Percentiles rank a stretch among this genome's conserved stretches.
Evolutionary conservation across 2,113 vertebrate species (phyloP).

Genomic region (Nyctereutes procyonoides): DNA sequence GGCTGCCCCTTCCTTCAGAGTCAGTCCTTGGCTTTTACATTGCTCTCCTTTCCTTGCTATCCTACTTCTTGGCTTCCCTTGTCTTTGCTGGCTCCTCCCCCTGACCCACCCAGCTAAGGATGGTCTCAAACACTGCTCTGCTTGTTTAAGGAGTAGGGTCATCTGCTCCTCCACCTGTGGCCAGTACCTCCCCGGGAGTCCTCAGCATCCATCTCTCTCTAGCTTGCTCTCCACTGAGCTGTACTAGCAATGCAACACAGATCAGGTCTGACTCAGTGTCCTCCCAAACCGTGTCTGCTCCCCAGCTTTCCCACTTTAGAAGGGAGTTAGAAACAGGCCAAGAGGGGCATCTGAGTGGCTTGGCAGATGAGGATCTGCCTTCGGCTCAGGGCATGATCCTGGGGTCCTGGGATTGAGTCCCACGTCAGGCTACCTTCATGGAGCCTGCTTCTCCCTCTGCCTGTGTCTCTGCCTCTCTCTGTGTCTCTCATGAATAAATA

Average conservation of each 20-base stretch:
- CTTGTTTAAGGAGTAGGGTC: not conserved
- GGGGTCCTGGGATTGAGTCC: too few species aligned
- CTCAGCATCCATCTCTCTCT: not conserved
- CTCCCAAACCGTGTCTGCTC: not conserved
- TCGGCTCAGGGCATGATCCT: too few species aligned
- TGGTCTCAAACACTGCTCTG: not conserved
- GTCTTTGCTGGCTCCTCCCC: not conserved
- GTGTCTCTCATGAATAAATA: too few species aligned
- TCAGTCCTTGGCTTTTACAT: not conserved
- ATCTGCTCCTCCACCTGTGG: not conserved
- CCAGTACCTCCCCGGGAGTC: not conserved
- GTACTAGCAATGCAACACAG: not conserved
- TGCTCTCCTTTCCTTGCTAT: not conserved
- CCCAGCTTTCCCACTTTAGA: not conserved
- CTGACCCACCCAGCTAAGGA: not conserved
- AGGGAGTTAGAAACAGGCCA: not conserved
- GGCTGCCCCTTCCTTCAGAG: not conserved
- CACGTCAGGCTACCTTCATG: too few species aligned
- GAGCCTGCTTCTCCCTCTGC: too few species aligned
- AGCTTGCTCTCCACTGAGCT: not conserved
- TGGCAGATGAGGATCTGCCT: too few species aligned
- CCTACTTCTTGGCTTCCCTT: not conserved
- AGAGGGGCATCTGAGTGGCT: not conserved
- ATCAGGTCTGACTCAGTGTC: not conserved
- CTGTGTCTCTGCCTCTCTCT: too few species aligned